phyloP scores from a whole-genome alignment of 2,797 vertebrate species.

The Tragelaphus oryx region DNA sequence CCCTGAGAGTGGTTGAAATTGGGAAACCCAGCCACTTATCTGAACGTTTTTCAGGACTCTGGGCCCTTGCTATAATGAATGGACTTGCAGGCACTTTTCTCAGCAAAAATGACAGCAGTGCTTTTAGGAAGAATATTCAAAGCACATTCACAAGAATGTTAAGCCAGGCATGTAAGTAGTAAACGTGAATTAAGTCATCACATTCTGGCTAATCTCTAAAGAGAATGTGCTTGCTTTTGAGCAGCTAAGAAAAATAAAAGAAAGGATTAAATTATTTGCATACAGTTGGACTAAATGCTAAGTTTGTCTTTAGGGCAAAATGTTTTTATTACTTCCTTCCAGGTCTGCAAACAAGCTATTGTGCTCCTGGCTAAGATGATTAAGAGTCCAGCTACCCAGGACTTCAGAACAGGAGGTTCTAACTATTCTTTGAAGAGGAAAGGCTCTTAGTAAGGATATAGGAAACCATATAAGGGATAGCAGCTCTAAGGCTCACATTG shows the following conservation, averaged over 20 bases:
- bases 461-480: not conserved
- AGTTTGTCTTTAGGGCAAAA: conserved; percentile 62
- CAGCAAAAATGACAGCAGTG: conserved; percentile 46
- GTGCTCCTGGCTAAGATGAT: conserved; percentile 62
- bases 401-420: conserved; percentile 38
- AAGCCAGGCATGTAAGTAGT: conserved; percentile 64
- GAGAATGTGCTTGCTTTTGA: conserved; percentile 61
- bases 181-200: conserved; percentile 74
- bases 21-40: conserved; percentile 21
- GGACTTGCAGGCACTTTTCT: conserved; percentile 38
- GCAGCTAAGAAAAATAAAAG: conserved; percentile 63
- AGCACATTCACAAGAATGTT: conserved; percentile 47
- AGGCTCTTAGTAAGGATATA: not conserved
- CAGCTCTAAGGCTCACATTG: not conserved
- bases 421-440: conserved; percentile 44
- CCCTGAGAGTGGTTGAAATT: conserved; percentile 40
- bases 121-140: conserved; percentile 58
- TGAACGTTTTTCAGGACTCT: not conserved
- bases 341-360: conserved; percentile 53
- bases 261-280: conserved; percentile 72
- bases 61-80: not conserved
- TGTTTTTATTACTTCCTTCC: conserved; percentile 59
- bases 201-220: conserved; percentile 69
- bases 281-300: conserved; percentile 57
- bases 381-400: not conserved